Percentiles rank a stretch among this genome's conserved stretches.
phyloP scores from a whole-genome alignment of 2,113 vertebrate species.

The Heterocephalus glaber region DNA sequence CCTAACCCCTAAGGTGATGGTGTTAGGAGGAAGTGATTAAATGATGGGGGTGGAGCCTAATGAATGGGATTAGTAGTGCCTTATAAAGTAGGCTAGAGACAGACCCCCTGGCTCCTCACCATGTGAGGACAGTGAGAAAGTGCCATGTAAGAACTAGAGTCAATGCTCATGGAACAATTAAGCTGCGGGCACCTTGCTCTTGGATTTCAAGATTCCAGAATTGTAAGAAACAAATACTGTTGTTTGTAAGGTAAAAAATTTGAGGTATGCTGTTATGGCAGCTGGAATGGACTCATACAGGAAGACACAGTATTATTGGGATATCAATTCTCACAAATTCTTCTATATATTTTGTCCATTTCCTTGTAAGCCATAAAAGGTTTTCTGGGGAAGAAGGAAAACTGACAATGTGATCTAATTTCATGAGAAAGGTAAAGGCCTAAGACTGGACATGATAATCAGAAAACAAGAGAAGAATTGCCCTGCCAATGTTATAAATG shows the following conservation, averaged over 20 bases:
- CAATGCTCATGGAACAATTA: neutral
- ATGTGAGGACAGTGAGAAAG: neutral
- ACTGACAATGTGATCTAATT: neutral
- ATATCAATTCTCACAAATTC: neutral
- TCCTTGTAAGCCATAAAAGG: neutral
- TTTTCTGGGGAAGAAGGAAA: neutral
- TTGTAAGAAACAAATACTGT: neutral
- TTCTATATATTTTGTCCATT: neutral
- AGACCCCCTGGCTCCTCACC: neutral
- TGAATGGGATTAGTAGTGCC: neutral
- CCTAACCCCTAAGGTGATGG: neutral
- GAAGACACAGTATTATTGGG: neutral
- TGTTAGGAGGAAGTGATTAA: neutral
- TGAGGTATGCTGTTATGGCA: neutral
- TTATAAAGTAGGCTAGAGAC: neutral
- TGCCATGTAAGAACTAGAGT: neutral
- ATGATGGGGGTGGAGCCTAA: neutral
- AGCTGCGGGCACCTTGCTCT: neutral
- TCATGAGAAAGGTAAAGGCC: neutral
- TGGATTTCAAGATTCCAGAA: neutral
- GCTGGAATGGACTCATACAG: neutral
- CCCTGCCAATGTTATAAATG: neutral
- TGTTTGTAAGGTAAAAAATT: neutral
- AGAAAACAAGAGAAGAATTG: neutral
- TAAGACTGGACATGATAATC: neutral